A percentile compares a stretch with the other conserved stretches of the same genome.
Evolutionary conservation across 2,888 invertebrate species (phyloP).

Genomic region (Pinctada fucata): DNA sequence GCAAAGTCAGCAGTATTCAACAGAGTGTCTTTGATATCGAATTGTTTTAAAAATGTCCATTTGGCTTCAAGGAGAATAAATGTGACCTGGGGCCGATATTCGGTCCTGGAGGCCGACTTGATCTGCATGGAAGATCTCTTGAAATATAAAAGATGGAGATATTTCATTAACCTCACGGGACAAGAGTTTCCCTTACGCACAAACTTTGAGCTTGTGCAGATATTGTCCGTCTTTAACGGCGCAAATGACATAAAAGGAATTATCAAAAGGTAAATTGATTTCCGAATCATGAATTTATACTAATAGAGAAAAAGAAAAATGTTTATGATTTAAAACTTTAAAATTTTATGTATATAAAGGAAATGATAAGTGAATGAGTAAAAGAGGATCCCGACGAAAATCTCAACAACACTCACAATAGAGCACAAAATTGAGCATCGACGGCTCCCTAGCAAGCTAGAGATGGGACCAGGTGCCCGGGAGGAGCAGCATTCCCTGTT

Average conservation of each 20-base stretch:
- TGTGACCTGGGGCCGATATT: conserved; percentile 67
- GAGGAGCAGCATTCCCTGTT: too few species aligned
- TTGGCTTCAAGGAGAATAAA: conserved; percentile 53
- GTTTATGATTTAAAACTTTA: too few species aligned
- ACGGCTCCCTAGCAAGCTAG: too few species aligned
- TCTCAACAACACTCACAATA: too few species aligned
- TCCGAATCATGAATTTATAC: too few species aligned
- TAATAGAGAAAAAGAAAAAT: too few species aligned
- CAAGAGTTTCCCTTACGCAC: conserved; percentile 73
- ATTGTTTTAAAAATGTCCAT: conserved; percentile 71
- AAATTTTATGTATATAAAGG: too few species aligned
- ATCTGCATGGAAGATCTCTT: conserved; percentile 67
- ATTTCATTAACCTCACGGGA: conserved; percentile 72
- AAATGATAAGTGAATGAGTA: too few species aligned
- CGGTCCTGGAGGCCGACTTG: conserved; percentile 68
- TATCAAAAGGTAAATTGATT: conserved; percentile 46
- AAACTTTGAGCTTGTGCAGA: conserved; percentile 70
- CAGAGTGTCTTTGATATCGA: conserved; percentile 52
- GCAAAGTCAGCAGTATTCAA: conserved; percentile 46
- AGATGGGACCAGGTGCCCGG: too few species aligned
- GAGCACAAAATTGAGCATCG: too few species aligned
- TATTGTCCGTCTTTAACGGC: conserved; percentile 68
- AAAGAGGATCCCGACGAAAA: too few species aligned
- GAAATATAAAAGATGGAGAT: conserved; percentile 64
- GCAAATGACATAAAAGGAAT: conserved; percentile 69